Percentiles rank a stretch among this genome's conserved stretches.
Conservation (phyloP, 2,888 invertebrate species). For the Brachyptera risi region DNA sequence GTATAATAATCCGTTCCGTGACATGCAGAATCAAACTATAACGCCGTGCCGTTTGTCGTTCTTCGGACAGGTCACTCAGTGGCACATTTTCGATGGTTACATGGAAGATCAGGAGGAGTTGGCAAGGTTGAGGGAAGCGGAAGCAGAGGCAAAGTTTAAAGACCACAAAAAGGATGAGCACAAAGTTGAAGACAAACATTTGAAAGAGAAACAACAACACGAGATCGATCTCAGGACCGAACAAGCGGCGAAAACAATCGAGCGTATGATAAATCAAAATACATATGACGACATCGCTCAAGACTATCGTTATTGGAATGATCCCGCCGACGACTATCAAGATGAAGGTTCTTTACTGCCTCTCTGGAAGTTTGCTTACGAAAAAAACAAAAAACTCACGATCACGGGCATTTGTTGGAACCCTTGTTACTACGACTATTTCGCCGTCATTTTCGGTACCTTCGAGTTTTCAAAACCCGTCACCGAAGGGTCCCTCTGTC, state of each 20-base stretch:
- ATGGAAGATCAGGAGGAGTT: no score
- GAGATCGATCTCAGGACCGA: constrained; percentile 42
- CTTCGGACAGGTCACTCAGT: constrained; percentile 74
- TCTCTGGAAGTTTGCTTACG: constrained; percentile 86
- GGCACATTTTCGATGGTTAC: constrained; percentile 88
- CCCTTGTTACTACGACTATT: constrained; percentile 82
- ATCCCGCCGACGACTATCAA: constrained; percentile 90
- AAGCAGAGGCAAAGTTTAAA: no score
- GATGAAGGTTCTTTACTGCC: constrained; percentile 89
- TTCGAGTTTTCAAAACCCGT: constrained; percentile 82
- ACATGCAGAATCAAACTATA: constrained; percentile 74
- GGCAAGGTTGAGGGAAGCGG: no score
- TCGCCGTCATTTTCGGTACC: constrained; percentile 87
- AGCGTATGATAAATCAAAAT: constrained; percentile 93
- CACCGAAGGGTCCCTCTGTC: constrained; percentile 74
- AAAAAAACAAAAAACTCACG: constrained; percentile 77
- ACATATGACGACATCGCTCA: constrained; percentile 87
- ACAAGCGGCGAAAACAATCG: constrained; percentile 78
- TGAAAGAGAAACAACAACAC: constrained; percentile 44
- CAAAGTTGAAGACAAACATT: no score
- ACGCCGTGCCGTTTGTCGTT: constrained; percentile 80
- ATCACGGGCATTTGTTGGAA: constrained; percentile 88
- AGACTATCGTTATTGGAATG: constrained; percentile 96
- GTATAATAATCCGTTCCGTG: constrained; percentile 60
- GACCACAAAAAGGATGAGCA: no score